A percentile compares a stretch with the other conserved stretches of the same genome.
These are phyloP conservation scores for Poeciliopsis prolifica DNA, from an alignment of 2,113 vertebrate species.

Conservation along the genomic window DNA sequence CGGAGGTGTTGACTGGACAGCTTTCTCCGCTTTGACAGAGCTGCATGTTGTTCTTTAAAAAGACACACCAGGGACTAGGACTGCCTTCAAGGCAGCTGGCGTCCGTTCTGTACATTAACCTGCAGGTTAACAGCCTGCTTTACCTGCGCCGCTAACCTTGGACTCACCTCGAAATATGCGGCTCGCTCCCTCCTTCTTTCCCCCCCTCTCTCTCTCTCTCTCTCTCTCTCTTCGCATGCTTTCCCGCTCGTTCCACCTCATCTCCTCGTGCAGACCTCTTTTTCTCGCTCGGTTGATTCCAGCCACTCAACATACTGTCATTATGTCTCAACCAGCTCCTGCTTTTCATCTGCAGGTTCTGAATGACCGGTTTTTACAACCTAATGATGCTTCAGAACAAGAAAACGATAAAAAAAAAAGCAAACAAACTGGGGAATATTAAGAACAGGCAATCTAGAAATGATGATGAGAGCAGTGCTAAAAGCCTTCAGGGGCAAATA, in stretches of 20 bases:
- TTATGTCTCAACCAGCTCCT: conserved; percentile 42
- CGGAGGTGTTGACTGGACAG: neutral
- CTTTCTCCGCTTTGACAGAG: conserved; percentile 7
- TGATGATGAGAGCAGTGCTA: conserved; percentile 30
- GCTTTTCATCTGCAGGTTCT: conserved; percentile 8
- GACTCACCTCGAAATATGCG: conserved; percentile 73
- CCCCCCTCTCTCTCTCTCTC: conserved; percentile 20
- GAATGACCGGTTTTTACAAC: conserved; percentile 20
- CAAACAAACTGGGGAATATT: neutral
- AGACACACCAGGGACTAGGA: neutral
- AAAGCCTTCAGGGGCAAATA: conserved; percentile 37
- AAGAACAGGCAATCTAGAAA: conserved; percentile 23
- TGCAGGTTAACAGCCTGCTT: conserved; percentile 63
- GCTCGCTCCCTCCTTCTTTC: conserved; percentile 41
- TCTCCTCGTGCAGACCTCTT: conserved; percentile 47
- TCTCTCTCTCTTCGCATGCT: conserved; percentile 15
- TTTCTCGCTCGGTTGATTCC: conserved; percentile 46
- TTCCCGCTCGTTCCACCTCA: conserved; percentile 46
- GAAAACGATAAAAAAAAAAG: neutral
- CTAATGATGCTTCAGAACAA: conserved; percentile 10
- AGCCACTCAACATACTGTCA: conserved; percentile 41
- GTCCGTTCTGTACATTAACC: conserved; percentile 56
- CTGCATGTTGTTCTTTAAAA: conserved; percentile 18
- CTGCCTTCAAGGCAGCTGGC: conserved; percentile 34
- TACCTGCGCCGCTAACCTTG: conserved; percentile 73